A percentile compares a stretch with the other conserved stretches of the same genome.
Conservation (phyloP, 1,140 invertebrate species). For the Nylanderia fulva region DNA sequence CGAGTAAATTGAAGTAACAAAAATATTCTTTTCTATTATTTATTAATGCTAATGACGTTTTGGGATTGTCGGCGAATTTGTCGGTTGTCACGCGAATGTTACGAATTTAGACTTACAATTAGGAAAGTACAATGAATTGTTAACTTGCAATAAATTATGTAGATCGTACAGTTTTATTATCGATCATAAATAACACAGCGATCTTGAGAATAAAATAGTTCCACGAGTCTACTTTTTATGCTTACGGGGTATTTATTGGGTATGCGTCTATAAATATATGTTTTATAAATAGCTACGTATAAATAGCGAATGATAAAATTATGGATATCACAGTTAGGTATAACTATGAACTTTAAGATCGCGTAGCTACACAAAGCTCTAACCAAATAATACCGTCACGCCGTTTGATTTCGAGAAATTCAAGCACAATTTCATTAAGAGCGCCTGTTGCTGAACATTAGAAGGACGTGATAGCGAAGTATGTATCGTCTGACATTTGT, state of each 20-base stretch:
- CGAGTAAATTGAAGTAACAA: background rate
- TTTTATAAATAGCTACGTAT: background rate
- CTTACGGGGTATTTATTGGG: no score
- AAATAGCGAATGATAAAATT: background rate
- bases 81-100: background rate
- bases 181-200: background rate
- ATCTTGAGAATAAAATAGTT: slow-evolving; percentile 21
- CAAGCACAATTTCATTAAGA: slow-evolving; percentile 24
- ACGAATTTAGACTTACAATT: no score
- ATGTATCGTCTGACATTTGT: background rate
- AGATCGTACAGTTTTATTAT: background rate
- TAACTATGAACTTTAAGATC: background rate
- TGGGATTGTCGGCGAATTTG: background rate
- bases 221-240: no score
- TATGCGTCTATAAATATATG: background rate
- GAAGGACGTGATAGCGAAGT: background rate
- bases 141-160: background rate
- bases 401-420: slow-evolving; percentile 19
- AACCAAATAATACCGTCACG: background rate
- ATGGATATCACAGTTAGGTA: background rate
- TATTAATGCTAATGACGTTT: background rate
- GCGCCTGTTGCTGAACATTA: slow-evolving; percentile 31
- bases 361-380: background rate
- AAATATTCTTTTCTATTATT: background rate
- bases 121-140: background rate